Percentiles rank a stretch among this genome's conserved stretches.
phyloP scores from a whole-genome alignment of 2,797 vertebrate genomes.

The Enteromius fasciolatus region DNA sequence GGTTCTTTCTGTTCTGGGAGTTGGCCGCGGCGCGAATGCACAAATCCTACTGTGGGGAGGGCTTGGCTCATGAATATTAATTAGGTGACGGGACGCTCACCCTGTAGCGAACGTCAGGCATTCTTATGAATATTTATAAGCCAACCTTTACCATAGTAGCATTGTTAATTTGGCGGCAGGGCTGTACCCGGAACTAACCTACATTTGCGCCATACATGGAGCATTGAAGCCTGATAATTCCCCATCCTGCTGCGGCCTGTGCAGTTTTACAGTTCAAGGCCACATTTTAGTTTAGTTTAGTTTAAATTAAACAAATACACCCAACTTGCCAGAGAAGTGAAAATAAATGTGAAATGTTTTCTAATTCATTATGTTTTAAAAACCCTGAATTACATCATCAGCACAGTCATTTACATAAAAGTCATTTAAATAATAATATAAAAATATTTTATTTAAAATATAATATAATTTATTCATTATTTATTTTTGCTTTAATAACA shows the following conservation, averaged over 20 bases:
- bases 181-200: constrained; percentile 64
- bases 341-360: background rate
- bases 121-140: background rate
- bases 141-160: background rate
- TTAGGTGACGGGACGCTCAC: background rate
- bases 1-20: constrained; percentile 55
- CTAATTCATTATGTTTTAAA: background rate
- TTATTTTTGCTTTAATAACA: background rate
- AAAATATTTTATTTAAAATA: no score
- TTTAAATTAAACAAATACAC: background rate
- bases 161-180: background rate
- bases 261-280: constrained; percentile 63
- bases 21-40: constrained; percentile 33
- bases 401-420: background rate
- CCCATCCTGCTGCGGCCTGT: constrained; percentile 78
- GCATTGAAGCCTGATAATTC: constrained; percentile 72
- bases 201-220: constrained; percentile 59
- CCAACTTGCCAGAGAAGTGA: background rate
- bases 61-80: constrained; percentile 26
- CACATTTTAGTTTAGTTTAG: constrained; percentile 19
- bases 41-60: constrained; percentile 17
- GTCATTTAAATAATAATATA: no score
- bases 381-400: background rate
- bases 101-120: background rate
- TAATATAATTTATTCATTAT: no score